Evolutionary conservation across 2,797 vertebrate species (phyloP).

Genomic region (Todus mexicanus): DNA sequence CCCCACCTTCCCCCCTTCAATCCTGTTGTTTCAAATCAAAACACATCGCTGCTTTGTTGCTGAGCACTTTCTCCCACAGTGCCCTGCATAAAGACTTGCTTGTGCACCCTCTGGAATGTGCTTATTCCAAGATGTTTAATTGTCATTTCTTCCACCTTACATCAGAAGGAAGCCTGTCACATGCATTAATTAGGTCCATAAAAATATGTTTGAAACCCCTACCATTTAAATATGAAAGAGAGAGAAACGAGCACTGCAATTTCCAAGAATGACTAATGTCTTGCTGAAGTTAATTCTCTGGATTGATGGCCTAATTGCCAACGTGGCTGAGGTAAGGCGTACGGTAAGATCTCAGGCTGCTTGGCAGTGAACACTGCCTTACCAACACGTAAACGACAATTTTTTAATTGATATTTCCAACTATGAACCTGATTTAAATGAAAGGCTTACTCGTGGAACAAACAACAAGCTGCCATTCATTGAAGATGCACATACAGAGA

Average conservation of each 20-base stretch:
- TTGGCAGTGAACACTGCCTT: background rate
- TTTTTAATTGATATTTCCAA: constrained; percentile 1
- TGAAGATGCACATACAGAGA: background rate
- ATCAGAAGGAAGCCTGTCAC: constrained; percentile 52
- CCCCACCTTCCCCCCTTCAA: background rate
- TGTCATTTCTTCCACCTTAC: constrained; percentile 61
- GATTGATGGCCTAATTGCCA: constrained; percentile 36
- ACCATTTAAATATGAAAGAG: constrained; percentile 37
- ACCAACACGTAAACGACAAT: background rate
- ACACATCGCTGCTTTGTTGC: constrained; percentile 51
- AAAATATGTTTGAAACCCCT: constrained; percentile 39
- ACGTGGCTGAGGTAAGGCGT: background rate
- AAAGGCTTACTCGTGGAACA: background rate
- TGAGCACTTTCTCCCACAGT: constrained; percentile 62
- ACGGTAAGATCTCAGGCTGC: background rate
- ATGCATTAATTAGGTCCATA: constrained; percentile 45
- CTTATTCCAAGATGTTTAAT: constrained; percentile 59
- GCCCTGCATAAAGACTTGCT: constrained; percentile 53
- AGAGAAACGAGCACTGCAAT: constrained; percentile 10
- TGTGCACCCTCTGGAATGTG: constrained; percentile 58
- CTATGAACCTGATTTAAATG: background rate
- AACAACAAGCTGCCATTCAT: background rate
- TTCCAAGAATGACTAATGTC: constrained; percentile 63
- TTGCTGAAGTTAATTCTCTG: constrained; percentile 55
- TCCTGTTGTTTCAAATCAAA: constrained; percentile 50